phyloP scores from a whole-genome alignment of 2,797 vertebrate species.

The Epinephelus awoara region DNA sequence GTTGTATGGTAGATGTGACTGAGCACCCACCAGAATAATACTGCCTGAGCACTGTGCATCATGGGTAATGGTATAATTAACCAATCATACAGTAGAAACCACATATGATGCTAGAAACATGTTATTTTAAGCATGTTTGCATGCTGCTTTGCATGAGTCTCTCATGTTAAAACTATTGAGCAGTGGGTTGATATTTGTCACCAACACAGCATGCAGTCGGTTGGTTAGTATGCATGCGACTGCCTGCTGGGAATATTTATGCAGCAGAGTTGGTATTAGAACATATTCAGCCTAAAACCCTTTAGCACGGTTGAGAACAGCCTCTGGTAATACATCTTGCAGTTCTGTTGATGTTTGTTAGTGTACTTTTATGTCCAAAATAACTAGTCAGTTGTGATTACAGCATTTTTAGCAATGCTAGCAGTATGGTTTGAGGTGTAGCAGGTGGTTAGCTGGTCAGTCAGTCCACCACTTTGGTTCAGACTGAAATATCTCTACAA shows the following conservation, averaged over 20 bases:
- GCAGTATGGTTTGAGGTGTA: too few species aligned
- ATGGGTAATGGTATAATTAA: neutral
- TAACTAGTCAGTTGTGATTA: neutral
- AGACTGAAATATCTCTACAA: too few species aligned
- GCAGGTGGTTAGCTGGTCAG: too few species aligned
- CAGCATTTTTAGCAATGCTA: too few species aligned
- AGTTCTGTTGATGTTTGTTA: neutral
- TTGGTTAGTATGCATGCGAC: conserved; percentile 15
- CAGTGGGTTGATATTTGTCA: conserved; percentile 7
- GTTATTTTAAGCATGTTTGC: neutral
- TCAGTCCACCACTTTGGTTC: too few species aligned
- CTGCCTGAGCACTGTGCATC: neutral
- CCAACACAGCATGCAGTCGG: neutral
- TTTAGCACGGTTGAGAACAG: conserved; percentile 1
- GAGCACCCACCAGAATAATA: neutral
- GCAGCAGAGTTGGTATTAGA: conserved; percentile 20
- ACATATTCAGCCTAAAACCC: conserved; percentile 7
- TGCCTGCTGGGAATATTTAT: conserved; percentile 33
- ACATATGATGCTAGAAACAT: neutral
- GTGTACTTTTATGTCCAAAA: neutral
- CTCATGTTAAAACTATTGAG: neutral
- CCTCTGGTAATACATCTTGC: neutral
- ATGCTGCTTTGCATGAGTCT: conserved; percentile 16
- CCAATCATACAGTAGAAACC: neutral
- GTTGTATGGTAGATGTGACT: neutral